Base-by-base conservation (phyloP, 2,888 invertebrate genomes). In the Chrysolina haemoptera region DNA sequence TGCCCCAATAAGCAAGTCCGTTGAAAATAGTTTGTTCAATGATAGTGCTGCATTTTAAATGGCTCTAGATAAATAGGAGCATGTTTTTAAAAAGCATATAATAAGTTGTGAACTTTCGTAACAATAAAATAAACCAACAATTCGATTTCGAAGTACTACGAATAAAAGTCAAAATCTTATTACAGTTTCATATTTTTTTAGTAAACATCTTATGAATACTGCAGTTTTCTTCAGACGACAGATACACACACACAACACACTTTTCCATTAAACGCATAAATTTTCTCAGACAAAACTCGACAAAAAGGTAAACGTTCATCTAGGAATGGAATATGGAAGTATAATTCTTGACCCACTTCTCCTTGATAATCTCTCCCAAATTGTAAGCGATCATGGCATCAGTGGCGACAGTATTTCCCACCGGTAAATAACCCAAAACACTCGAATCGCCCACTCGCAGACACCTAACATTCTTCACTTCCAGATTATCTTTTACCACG, bases 301-400 rank as follows among this genome's bases (percentile, higher is more conserved):
- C 10, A 11, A 5, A 10, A 53, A 53, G 12, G 11, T 20, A 1
- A 35, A 35, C 35, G 4, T 35, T 35, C 35, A 35, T 6, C 8
- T 8, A 53, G 11, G 53, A 20, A 53, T 20, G 50, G n/a, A 67
- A 67, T 35, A 67, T 35, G 16, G 80, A 78, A n/a, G 62, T 68
- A 55, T 82, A 82, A 59, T 78, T 78, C 53, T 79, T 80, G 9
- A 81, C 40, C 83, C 83, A 83, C 64, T 82, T 82, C 50, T 77
- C 75, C 67, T 87, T 88, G 18, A 90, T 87, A 77, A 89, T 83
- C 76, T 90, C 89, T 3, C 89, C 86, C n/a, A 88, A 88, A 75
- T 89, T 89, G 77, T 90, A 90, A 0, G 88, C 91, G 27, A 91
- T 89, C 90, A 91, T 90, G 18, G 90, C 89, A 10, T 89, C 88